phyloP scores from a whole-genome alignment of 92 coral and sea anemone species.

The Epizoanthus ramosus region DNA sequence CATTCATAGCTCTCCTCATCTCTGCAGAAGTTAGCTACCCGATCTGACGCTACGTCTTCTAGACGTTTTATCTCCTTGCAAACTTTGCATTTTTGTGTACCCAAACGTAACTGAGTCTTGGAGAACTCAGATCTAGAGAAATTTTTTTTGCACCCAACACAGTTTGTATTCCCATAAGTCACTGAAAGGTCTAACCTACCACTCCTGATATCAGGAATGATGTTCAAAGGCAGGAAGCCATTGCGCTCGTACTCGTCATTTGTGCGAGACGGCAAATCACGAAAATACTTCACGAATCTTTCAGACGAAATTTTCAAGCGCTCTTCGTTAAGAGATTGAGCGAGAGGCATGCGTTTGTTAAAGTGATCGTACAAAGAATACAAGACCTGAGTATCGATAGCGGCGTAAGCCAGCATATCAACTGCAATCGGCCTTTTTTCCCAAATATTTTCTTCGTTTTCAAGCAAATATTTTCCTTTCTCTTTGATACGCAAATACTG shows the following conservation, averaged over 20 bases:
- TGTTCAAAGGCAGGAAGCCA: constrained; percentile 74
- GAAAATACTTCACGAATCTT: constrained; percentile 73
- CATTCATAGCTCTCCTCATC: not conserved
- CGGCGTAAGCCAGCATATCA: constrained; percentile 64
- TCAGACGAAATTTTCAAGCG: constrained; percentile 77
- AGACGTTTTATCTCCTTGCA: constrained; percentile 79
- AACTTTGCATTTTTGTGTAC: constrained; percentile 84
- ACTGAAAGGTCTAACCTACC: constrained; percentile 61
- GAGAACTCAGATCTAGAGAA: constrained; percentile 77
- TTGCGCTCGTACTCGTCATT: constrained; percentile 72
- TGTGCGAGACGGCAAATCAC: constrained; percentile 57
- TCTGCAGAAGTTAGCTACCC: constrained; percentile 60
- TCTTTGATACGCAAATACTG: constrained; percentile 56
- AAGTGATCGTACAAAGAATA: constrained; percentile 72
- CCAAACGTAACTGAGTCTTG: constrained; percentile 61
- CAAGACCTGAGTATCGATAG: constrained; percentile 69
- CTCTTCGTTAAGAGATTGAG: constrained; percentile 33
- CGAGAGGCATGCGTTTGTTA: constrained; percentile 43
- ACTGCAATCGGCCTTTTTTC: constrained; percentile 63
- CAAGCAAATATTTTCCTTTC: constrained; percentile 52
- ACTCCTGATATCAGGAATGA: constrained; percentile 65
- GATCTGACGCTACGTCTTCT: constrained; percentile 56
- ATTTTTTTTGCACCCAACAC: constrained; percentile 63
- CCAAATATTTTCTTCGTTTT: constrained; percentile 42
- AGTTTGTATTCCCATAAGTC: constrained; percentile 60